phyloP scores from a whole-genome alignment of 30 jellyfish, hydroid and myxozoan genomes.

The Sanderia malayensis region DNA sequence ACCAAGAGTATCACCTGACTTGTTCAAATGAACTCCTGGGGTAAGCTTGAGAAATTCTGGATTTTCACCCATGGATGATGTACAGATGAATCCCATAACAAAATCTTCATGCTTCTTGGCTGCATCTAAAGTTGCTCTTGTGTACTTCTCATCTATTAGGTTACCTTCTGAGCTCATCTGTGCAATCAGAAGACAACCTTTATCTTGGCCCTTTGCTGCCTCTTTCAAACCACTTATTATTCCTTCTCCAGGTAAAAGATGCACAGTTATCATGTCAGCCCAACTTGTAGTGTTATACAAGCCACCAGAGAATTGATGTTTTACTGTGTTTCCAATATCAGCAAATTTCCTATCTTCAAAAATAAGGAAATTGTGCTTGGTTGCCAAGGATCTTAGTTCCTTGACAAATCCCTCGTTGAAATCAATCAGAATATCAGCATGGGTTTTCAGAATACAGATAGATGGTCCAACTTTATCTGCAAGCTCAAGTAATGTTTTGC shows the following conservation, averaged over 20 bases:
- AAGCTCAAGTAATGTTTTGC: conserved; percentile 46
- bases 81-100: conserved; percentile 87
- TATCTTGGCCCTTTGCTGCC: conserved; percentile 33
- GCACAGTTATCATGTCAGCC: conserved; percentile 91
- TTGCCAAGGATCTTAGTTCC: conserved; percentile 56
- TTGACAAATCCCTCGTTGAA: conserved; percentile 50
- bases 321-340: conserved; percentile 93
- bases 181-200: conserved; percentile 83
- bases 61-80: conserved; percentile 55
- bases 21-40: conserved; percentile 85
- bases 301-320: conserved; percentile 74
- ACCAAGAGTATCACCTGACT: conserved; percentile 75
- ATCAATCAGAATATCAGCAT: conserved; percentile 80
- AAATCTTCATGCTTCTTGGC: conserved; percentile 67
- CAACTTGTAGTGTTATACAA: conserved; percentile 64
- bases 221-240: conserved; percentile 72
- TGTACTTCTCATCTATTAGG: conserved; percentile 49
- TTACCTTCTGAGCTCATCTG: conserved; percentile 97
- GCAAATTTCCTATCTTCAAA: conserved; percentile 98
- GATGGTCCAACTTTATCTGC: conserved; percentile 86
- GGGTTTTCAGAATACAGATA: conserved; percentile 87
- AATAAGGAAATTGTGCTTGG: conserved; percentile 66
- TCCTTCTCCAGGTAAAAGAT: conserved; percentile 91
- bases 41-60: conserved; percentile 75
- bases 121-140: conserved; percentile 47